These are phyloP conservation scores for Andrena hattorfiana DNA, from an alignment of 2,888 invertebrate genomes.

Conservation along the genomic window DNA sequence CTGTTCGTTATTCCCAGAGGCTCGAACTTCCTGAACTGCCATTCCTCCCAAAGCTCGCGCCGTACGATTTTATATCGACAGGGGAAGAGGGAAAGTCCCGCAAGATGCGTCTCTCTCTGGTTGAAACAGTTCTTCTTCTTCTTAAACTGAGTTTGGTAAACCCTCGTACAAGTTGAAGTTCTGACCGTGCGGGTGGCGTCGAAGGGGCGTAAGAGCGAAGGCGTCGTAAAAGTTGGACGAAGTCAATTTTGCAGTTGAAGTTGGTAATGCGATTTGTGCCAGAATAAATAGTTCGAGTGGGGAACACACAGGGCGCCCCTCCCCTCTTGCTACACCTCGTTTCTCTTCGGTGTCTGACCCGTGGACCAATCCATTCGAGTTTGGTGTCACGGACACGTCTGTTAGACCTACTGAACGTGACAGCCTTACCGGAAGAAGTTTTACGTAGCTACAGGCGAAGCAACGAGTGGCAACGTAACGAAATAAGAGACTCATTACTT, in stretches of 20 bases:
- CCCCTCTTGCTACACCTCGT: slow-evolving; percentile 57
- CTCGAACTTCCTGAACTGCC: slow-evolving; percentile 77
- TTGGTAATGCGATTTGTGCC: slow-evolving; percentile 85
- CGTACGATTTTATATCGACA: slow-evolving; percentile 78
- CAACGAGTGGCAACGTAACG: slow-evolving; percentile 49
- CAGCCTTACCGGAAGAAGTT: slow-evolving; percentile 74
- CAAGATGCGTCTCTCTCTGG: slow-evolving; percentile 76
- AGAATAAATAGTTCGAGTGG: slow-evolving; percentile 81
- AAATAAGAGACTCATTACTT: slow-evolving; percentile 55
- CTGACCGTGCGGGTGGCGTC: slow-evolving; percentile 79
- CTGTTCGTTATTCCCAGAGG: slow-evolving; percentile 72
- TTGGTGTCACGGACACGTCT: slow-evolving; percentile 80
- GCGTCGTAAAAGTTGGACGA: slow-evolving; percentile 84
- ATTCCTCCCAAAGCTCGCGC: slow-evolving; percentile 72
- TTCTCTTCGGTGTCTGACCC: slow-evolving; percentile 63
- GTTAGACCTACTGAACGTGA: slow-evolving; percentile 80
- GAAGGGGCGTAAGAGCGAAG: slow-evolving; percentile 77
- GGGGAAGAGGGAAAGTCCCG: slow-evolving; percentile 68
- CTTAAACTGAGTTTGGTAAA: slow-evolving; percentile 84
- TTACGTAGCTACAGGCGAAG: slow-evolving; percentile 55
- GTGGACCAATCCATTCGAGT: slow-evolving; percentile 72
- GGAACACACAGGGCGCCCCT: slow-evolving; percentile 52
- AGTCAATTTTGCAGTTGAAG: slow-evolving; percentile 85
- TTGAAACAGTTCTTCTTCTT: slow-evolving; percentile 80
- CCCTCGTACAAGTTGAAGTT: slow-evolving; percentile 84